These are phyloP conservation scores for Trachemys scripta DNA, from an alignment of 2,113 vertebrate genomes.

Conservation along the genomic window DNA sequence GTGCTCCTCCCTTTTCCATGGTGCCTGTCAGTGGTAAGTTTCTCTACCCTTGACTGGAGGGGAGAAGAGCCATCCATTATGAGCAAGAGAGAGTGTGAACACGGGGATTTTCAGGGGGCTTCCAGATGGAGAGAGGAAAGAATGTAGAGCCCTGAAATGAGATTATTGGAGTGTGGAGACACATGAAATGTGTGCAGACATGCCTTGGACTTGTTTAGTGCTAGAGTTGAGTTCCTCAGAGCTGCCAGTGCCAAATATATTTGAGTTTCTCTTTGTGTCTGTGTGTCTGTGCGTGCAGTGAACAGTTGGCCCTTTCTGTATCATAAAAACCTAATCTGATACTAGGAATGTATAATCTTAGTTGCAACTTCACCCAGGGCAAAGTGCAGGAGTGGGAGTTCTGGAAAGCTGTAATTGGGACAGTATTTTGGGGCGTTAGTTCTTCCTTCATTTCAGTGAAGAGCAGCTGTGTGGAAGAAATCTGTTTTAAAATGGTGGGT, in stretches of 20 bases:
- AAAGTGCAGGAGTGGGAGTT: background rate
- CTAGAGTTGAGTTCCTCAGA: background rate
- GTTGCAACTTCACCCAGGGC: background rate
- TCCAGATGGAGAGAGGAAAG: background rate
- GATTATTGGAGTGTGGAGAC: fast-evolving
- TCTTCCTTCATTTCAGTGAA: background rate
- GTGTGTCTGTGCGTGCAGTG: background rate
- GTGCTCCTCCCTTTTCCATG: background rate
- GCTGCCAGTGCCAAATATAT: background rate
- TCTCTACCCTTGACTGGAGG: background rate
- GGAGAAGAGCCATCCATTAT: background rate
- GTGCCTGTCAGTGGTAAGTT: background rate
- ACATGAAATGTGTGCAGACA: fast-evolving
- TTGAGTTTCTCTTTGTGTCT: background rate
- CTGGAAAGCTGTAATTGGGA: background rate
- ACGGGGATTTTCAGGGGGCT: background rate
- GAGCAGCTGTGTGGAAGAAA: background rate
- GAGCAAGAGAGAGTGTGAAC: background rate
- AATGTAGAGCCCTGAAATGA: background rate
- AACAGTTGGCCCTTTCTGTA: background rate
- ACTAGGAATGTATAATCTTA: background rate
- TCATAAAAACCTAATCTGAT: fast-evolving
- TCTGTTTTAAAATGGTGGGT: background rate
- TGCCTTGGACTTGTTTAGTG: background rate
- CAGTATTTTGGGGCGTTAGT: background rate